Conservation (phyloP, 2,113 vertebrate species). For the Colius striatus region DNA sequence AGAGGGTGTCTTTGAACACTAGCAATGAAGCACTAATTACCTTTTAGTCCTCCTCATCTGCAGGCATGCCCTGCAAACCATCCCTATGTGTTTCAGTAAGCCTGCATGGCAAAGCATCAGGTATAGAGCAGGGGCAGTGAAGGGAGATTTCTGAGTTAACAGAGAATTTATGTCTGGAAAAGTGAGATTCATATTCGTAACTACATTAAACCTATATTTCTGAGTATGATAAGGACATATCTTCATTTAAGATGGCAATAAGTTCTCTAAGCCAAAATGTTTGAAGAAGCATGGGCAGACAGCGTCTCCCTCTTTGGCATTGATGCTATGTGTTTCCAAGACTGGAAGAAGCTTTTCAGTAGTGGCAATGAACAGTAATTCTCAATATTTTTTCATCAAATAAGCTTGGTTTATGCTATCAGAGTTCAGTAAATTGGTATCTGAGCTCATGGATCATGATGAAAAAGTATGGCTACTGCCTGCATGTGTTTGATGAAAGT, state of each 20-base stretch:
- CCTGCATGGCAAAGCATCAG: background rate
- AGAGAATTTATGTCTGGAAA: constrained; percentile 1
- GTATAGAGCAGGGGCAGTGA: background rate
- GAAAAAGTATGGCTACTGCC: background rate
- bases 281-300: background rate
- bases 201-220: background rate
- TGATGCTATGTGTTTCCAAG: background rate
- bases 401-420: constrained; percentile 28
- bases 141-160: constrained; percentile 8
- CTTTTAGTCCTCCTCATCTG: fast-evolving
- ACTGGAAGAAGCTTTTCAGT: background rate
- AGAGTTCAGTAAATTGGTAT: constrained; percentile 10
- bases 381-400: background rate
- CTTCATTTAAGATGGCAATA: background rate
- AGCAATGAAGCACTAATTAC: background rate
- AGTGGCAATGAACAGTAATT: background rate
- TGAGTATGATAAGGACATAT: background rate
- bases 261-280: background rate
- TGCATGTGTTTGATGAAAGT: background rate
- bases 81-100: background rate
- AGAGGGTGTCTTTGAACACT: background rate
- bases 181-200: background rate
- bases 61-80: background rate
- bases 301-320: background rate
- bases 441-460: background rate